A percentile compares a stretch with the other conserved stretches of the same genome.
Evolutionary conservation across 2,113 vertebrate species (phyloP).

Genomic region (Pelecanoides urinatrix): DNA sequence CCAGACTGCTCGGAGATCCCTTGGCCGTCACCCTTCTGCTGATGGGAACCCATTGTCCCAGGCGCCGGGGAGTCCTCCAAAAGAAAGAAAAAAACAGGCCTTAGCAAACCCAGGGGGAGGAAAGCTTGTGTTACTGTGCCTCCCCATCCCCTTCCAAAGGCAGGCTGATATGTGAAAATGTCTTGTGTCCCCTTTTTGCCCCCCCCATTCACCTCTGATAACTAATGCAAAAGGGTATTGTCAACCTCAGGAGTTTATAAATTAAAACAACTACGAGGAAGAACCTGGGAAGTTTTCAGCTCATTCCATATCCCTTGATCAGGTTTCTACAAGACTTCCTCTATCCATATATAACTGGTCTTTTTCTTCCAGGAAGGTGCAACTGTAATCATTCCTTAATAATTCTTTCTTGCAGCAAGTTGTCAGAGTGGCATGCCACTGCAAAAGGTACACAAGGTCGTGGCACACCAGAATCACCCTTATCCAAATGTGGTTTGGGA

Average conservation of each 20-base stretch:
- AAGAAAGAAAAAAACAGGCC: not conserved
- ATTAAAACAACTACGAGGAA: not conserved
- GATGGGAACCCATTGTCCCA: slow-evolving; percentile 36
- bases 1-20: slow-evolving; percentile 12
- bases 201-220: not conserved
- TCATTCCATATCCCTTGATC: not conserved
- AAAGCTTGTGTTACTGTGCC: not conserved
- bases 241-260: not conserved
- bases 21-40: slow-evolving; percentile 29
- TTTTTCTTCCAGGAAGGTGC: not conserved
- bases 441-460: fast-evolving
- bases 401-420: not conserved
- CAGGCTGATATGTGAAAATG: not conserved
- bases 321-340: not conserved
- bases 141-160: not conserved
- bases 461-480: not conserved
- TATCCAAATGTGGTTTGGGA: not conserved
- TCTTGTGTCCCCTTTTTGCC: not conserved
- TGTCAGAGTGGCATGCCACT: not conserved
- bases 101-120: not conserved
- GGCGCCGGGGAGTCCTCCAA: not conserved
- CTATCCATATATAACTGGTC: not conserved
- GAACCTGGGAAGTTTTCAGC: not conserved
- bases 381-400: not conserved
- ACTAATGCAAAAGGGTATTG: not conserved